Percentiles rank a stretch among this genome's conserved stretches.
Evolutionary conservation across 2,888 invertebrate species (phyloP).

Genomic region (Furcula furcula): DNA sequence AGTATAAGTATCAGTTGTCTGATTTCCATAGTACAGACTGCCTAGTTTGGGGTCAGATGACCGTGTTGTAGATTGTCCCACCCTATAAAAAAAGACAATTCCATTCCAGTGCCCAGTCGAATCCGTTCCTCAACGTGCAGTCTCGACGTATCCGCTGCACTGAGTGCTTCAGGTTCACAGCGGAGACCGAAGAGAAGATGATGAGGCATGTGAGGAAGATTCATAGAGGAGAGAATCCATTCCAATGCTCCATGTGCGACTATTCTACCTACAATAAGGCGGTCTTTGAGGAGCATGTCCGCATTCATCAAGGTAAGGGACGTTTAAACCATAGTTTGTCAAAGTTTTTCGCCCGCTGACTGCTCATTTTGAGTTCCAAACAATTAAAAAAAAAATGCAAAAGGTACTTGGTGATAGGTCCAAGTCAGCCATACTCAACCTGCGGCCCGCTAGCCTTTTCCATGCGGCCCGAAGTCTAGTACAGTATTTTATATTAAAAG

Average conservation of each 20-base stretch:
- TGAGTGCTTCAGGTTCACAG: slow-evolving; percentile 43
- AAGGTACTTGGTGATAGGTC: no score
- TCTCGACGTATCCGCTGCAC: slow-evolving; percentile 16
- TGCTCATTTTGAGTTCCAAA: no score
- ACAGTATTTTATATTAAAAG: no score
- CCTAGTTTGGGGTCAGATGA: not conserved
- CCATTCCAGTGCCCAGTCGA: not conserved
- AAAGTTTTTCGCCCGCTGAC: no score
- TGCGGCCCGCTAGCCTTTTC: no score
- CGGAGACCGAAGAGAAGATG: slow-evolving; percentile 50
- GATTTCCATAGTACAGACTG: not conserved
- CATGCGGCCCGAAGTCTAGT: no score
- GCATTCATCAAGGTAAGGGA: slow-evolving; percentile 59
- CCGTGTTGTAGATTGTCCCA: slow-evolving; percentile 2
- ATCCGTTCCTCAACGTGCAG: slow-evolving; percentile 5
- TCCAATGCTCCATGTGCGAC: slow-evolving; percentile 64
- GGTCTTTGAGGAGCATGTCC: slow-evolving; percentile 58
- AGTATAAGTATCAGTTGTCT: not conserved
- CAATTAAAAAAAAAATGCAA: no score
- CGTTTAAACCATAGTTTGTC: no score
- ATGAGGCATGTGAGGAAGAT: slow-evolving; percentile 48
- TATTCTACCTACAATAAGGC: slow-evolving; percentile 62
- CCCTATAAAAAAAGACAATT: no score
- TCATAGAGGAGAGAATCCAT: slow-evolving; percentile 58
- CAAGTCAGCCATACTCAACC: no score